A percentile compares a stretch with the other conserved stretches of the same genome.
Evolutionary conservation across 2,888 invertebrate genomes (phyloP).

Genomic region (Bombylius major): DNA sequence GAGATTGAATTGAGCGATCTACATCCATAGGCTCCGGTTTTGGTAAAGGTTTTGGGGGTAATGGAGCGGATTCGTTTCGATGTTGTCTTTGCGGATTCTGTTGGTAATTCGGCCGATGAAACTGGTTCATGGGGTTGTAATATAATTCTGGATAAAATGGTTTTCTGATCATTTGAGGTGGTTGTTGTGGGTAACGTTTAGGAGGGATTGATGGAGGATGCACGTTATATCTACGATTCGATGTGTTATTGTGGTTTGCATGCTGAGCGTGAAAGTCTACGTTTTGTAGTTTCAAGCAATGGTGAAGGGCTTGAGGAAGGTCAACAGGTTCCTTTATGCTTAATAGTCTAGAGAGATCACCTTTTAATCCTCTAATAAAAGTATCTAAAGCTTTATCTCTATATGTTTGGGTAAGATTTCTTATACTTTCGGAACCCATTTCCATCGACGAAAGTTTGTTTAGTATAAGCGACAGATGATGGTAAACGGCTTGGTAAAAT

Average conservation of each 20-base stretch:
- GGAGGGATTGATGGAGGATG: background rate
- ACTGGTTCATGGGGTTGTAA: background rate
- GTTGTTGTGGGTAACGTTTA: background rate
- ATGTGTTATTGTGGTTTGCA: background rate
- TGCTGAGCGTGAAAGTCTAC: background rate
- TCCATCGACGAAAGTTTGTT: constrained; percentile 16
- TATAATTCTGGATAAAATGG: constrained; percentile 1
- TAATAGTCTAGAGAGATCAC: constrained; percentile 7
- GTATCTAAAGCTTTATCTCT: constrained; percentile 16
- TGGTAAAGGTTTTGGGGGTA: constrained; percentile 9
- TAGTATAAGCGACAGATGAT: constrained; percentile 15
- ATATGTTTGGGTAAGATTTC: constrained; percentile 11
- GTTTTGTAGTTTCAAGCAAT: background rate
- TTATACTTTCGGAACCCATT: constrained; percentile 10
- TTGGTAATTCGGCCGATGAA: background rate
- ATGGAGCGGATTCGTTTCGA: background rate
- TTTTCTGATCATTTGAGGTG: background rate
- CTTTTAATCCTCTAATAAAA: constrained; percentile 15
- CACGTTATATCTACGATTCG: background rate
- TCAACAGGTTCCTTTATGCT: constrained; percentile 3
- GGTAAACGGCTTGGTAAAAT: constrained; percentile 15
- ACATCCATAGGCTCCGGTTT: constrained; percentile 12
- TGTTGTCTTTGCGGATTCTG: background rate
- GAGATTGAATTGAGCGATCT: constrained; percentile 6
- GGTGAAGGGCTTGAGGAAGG: background rate